Conservation (phyloP, 2,113 vertebrate species). For the Eidolon helvum region DNA sequence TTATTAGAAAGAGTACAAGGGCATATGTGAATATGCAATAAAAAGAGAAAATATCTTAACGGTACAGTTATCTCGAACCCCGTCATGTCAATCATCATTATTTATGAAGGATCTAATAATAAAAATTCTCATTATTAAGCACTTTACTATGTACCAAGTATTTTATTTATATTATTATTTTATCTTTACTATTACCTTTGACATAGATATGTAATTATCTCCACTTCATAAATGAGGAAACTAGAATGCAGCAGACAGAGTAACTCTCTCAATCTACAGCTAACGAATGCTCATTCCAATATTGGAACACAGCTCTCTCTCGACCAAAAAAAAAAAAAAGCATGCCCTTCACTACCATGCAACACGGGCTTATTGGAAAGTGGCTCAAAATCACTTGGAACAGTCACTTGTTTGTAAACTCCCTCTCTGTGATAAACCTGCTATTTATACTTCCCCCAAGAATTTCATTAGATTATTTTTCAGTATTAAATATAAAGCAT, state of each 20-base stretch:
- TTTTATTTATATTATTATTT: not conserved
- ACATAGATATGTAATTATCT: not conserved
- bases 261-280: not conserved
- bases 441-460: not conserved
- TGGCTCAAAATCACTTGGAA: not conserved
- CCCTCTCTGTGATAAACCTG: not conserved
- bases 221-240: not conserved
- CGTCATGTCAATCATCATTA: not conserved
- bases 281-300: not conserved
- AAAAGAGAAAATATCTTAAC: not conserved
- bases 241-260: not conserved
- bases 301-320: not conserved
- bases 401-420: not conserved
- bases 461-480: not conserved
- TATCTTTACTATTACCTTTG: not conserved
- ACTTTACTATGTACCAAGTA: not conserved
- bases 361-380: not conserved
- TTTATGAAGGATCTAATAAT: not conserved
- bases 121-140: not conserved
- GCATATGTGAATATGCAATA: not conserved
- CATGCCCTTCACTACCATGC: not conserved
- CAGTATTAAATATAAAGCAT: not conserved
- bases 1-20: not conserved
- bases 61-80: not conserved
- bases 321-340: not conserved